Evolutionary conservation across 2,797 vertebrate genomes (phyloP).

Genomic region (Arrhamphus sclerolepis): DNA sequence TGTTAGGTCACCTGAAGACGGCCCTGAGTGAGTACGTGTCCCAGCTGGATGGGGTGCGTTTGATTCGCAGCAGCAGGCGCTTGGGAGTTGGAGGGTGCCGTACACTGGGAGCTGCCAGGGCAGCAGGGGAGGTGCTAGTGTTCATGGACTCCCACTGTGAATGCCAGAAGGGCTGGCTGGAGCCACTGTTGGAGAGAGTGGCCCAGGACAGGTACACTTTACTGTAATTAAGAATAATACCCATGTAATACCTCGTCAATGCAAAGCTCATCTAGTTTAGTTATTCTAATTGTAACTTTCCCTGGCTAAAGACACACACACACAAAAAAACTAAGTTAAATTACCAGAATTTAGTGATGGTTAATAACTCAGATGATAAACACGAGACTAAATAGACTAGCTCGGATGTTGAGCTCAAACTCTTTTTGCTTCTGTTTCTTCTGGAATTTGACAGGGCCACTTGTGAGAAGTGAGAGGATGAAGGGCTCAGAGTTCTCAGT

Average conservation of each 20-base stretch:
- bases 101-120: constrained; percentile 85
- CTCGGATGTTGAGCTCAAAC: neutral
- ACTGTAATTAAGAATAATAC: neutral
- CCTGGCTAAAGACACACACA: neutral
- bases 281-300: neutral
- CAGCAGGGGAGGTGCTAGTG: constrained; percentile 85
- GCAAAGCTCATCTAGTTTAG: neutral
- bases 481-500: constrained; percentile 18
- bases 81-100: constrained; percentile 84
- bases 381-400: neutral
- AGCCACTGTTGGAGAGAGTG: constrained; percentile 88
- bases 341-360: neutral
- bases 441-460: constrained; percentile 43
- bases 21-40: constrained; percentile 85
- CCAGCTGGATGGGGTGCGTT: constrained; percentile 82
- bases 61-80: constrained; percentile 86
- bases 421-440: neutral
- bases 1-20: constrained; percentile 83
- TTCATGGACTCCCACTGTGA: constrained; percentile 92
- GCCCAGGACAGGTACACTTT: constrained; percentile 87
- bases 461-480: constrained; percentile 29
- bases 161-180: constrained; percentile 89
- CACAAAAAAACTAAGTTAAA: neutral
- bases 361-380: neutral
- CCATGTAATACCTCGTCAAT: neutral